Evolutionary conservation across 2,888 invertebrate species (phyloP).

Genomic region (Sinodicranocentrus sp.): DNA sequence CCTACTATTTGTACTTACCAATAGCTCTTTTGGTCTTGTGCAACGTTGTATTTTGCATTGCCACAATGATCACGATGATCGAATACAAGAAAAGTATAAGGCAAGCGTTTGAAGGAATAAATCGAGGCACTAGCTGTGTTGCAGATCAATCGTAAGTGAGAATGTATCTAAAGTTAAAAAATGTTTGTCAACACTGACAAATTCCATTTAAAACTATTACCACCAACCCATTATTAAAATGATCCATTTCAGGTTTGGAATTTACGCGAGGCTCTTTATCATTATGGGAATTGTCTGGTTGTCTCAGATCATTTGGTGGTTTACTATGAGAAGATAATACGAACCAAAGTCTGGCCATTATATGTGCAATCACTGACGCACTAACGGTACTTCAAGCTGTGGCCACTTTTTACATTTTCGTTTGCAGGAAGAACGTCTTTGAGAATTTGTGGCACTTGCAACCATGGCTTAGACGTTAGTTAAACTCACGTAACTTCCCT

Average conservation of each 20-base stretch:
- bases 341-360: not conserved
- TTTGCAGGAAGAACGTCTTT: conserved; percentile 39
- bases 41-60: conserved; percentile 39
- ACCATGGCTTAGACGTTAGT: conserved; percentile 35
- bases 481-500: no score
- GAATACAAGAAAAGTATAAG: conserved; percentile 42
- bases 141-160: conserved; percentile 46
- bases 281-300: conserved; percentile 51
- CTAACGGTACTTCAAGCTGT: conserved; percentile 46
- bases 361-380: conserved; percentile 23
- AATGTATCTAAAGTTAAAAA: not conserved
- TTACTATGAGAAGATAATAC: conserved; percentile 13
- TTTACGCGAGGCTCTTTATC: conserved; percentile 40
- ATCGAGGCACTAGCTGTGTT: not conserved
- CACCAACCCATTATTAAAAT: not conserved
- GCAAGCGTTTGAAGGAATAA: conserved; percentile 23
- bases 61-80: conserved; percentile 30
- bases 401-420: conserved; percentile 54
- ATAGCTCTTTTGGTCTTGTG: conserved; percentile 7
- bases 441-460: conserved; percentile 37
- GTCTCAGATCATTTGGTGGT: conserved; percentile 45
- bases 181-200: not conserved
- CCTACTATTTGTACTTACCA: conserved; percentile 36
- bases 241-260: conserved; percentile 25
- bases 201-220: not conserved